Evolutionary conservation across 2,797 vertebrate genomes (phyloP).

Genomic region (Salarias fasciatus): DNA sequence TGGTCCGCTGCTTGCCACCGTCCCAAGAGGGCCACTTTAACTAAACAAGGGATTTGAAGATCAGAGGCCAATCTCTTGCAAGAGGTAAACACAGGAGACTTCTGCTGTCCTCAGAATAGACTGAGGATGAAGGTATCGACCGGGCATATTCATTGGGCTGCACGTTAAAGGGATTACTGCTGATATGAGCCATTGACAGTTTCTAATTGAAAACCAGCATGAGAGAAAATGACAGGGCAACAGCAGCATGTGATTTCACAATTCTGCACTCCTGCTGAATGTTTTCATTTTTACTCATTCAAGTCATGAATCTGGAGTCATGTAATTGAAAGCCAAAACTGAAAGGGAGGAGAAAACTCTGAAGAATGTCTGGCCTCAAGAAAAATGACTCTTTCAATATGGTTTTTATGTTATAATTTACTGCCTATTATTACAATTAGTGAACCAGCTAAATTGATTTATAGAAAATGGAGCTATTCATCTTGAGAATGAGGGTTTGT

Average conservation of each 20-base stretch:
- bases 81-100: constrained; percentile 69
- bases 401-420: background rate
- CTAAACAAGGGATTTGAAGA: constrained; percentile 76
- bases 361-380: constrained; percentile 2
- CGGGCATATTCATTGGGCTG: constrained; percentile 35
- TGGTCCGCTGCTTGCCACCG: constrained; percentile 45
- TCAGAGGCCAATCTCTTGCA: constrained; percentile 68
- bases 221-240: constrained; percentile 40
- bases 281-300: constrained; percentile 34
- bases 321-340: constrained; percentile 47
- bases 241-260: constrained; percentile 40
- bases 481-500: background rate
- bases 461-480: background rate
- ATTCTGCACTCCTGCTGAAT: constrained; percentile 28
- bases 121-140: constrained; percentile 40
- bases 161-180: constrained; percentile 49
- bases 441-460: background rate
- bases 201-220: constrained; percentile 72
- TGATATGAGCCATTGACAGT: constrained; percentile 63
- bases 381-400: background rate
- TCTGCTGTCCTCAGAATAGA: constrained; percentile 45
- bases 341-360: constrained; percentile 21
- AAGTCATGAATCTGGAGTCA: constrained; percentile 33
- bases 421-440: background rate
- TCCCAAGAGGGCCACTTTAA: constrained; percentile 78